phyloP scores from a whole-genome alignment of 2,113 vertebrate genomes.

The Peromyscus leucopus region DNA sequence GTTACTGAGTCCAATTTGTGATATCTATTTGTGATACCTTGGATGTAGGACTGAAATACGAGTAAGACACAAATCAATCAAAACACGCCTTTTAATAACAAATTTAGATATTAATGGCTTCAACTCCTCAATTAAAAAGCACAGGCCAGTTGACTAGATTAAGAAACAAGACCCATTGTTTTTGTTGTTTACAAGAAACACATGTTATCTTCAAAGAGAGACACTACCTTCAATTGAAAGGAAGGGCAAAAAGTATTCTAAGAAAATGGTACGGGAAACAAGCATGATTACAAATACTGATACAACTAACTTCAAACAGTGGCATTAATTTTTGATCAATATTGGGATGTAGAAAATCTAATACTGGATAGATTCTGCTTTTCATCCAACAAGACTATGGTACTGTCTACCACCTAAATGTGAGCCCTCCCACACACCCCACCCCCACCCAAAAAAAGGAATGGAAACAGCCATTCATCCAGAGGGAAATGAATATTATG shows the following conservation, averaged over 20 bases:
- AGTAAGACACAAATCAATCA: background rate
- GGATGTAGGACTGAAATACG: background rate
- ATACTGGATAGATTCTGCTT: background rate
- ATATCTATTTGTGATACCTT: background rate
- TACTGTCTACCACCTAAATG: background rate
- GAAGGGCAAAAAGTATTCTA: no score
- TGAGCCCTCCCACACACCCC: background rate
- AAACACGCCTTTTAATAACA: background rate
- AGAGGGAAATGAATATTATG: background rate
- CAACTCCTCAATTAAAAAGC: background rate
- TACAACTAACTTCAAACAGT: background rate
- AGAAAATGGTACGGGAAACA: background rate
- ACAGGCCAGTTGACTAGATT: background rate
- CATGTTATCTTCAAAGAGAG: background rate
- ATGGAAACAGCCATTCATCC: background rate
- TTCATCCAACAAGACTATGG: background rate
- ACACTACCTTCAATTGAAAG: background rate
- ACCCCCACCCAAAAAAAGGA: background rate
- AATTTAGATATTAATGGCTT: background rate
- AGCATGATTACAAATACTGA: background rate
- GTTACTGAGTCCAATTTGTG: background rate
- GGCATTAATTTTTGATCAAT: slow-evolving; percentile 23
- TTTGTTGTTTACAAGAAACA: background rate
- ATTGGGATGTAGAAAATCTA: background rate
- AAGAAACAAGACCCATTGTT: background rate